Conservation (phyloP, 2,797 vertebrate species). For the Cottoperca gobio region DNA sequence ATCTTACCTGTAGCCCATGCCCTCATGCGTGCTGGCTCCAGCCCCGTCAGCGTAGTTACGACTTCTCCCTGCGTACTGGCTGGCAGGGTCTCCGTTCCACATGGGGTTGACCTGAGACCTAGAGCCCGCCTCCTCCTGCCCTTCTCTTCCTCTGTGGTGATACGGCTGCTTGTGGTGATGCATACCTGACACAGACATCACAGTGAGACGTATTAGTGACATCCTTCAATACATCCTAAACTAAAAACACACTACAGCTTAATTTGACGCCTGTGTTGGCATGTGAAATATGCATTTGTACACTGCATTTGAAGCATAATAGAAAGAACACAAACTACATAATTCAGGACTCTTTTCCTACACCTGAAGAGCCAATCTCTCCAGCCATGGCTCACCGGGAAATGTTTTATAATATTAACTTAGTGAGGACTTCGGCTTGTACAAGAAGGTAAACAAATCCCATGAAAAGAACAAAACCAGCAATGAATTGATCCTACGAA, state of each 20-base stretch:
- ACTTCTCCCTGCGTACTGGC: constrained; percentile 87
- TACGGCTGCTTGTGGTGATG: constrained; percentile 92
- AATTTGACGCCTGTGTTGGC: not conserved
- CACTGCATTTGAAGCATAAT: not conserved
- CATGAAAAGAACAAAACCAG: not conserved
- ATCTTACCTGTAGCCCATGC: constrained; percentile 89
- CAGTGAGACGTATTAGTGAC: not conserved
- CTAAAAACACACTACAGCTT: not conserved
- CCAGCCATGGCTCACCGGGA: not conserved
- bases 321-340: not conserved
- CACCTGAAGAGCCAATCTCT: not conserved
- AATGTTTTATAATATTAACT: not conserved
- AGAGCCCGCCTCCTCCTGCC: constrained; percentile 86
- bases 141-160: constrained; percentile 87
- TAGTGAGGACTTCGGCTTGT: not conserved
- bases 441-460: not conserved
- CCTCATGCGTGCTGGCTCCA: constrained; percentile 83
- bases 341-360: not conserved
- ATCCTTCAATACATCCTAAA: not conserved
- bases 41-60: constrained; percentile 90
- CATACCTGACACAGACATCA: constrained; percentile 56
- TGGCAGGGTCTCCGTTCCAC: constrained; percentile 88
- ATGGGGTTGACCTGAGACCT: constrained; percentile 71
- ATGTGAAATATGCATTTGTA: not conserved
- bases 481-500: not conserved